Evolutionary conservation across 1,140 invertebrate species (phyloP).

Genomic region (Chelonus insularis): DNA sequence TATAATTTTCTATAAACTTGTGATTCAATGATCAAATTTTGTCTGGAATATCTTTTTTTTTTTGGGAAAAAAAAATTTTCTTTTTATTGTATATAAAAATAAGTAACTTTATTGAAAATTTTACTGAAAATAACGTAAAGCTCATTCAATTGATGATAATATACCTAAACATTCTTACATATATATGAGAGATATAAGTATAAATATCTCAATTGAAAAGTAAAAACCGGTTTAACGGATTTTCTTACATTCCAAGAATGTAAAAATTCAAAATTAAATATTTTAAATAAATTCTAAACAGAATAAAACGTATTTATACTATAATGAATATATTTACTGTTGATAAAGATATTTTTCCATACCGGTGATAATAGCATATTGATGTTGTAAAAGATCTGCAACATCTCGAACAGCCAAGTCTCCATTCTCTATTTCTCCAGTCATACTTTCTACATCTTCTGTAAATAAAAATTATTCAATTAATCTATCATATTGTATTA

Average conservation of each 20-base stretch:
- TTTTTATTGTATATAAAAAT: too few species aligned
- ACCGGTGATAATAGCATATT: constrained; percentile 88
- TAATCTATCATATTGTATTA: too few species aligned
- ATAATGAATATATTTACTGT: neutral
- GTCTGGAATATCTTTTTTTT: too few species aligned
- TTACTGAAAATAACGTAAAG: too few species aligned
- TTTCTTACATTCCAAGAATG: constrained; percentile 28
- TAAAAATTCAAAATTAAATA: neutral
- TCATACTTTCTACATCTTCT: constrained; percentile 61
- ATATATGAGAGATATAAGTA: too few species aligned
- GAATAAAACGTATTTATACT: too few species aligned
- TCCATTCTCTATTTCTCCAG: constrained; percentile 58
- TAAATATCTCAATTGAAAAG: constrained; percentile 5
- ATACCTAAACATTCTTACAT: too few species aligned
- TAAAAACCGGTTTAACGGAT: constrained; percentile 46
- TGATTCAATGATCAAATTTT: too few species aligned
- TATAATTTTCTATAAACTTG: too few species aligned
- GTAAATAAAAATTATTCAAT: constrained; percentile 32
- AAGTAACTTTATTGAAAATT: too few species aligned
- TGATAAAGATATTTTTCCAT: constrained; percentile 30
- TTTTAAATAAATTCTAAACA: neutral
- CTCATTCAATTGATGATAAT: too few species aligned
- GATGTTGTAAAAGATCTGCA: constrained; percentile 80
- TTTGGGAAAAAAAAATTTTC: too few species aligned
- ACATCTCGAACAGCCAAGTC: constrained; percentile 76